Evolutionary conservation across 2,888 invertebrate genomes (phyloP), one percentile per base, ranked within the genome.

Genomic region (Disparrhopalites patrizii): DNA sequence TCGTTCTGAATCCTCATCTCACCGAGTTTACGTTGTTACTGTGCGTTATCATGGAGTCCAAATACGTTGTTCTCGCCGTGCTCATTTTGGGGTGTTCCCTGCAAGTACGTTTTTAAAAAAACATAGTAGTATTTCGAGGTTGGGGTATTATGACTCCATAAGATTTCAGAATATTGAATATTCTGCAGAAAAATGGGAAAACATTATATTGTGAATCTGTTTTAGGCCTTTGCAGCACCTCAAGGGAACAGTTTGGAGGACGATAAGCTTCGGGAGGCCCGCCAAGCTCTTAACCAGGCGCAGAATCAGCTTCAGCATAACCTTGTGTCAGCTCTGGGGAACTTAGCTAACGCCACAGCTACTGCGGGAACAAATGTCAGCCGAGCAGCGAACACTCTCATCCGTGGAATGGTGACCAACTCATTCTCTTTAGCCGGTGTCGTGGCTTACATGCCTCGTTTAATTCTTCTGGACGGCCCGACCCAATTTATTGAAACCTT

Each of bases 401-500:
- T 73, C 57, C 68, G 73, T 38, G 72, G 74, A 47, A 47, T 74
- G n/a, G 65, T 74, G 15, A 68, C 66, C 10, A 67, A 74, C 64
- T 66, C 70, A 2, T 73, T 73, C 68, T 60, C 60, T 13, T 66
- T 74, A 20, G 67, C 58, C 18, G 70, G 70, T 18, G 72, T 74
- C 13, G 71, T 73, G 10, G 71, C 70, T n/a, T 74, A 74, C 68
- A 72, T 74, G 70, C 74, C 74, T 36, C 33, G 71, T 18, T 70
- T 74, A 38, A 70, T 74, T 61, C 72, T 74, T 62, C 51, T 74
- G 54, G 74, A 74, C 55, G 74, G 72, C 52, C 74, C 74, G n/a
- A 73, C 71, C n/a, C 72, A 74, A 55, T 74, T 74, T 65, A 68
- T 74, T 38, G 73, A 74, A 56, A 71, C 71, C 23, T 65, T 74